Conservation (phyloP, 2,888 invertebrate genomes). For the Tipula lateralis region DNA sequence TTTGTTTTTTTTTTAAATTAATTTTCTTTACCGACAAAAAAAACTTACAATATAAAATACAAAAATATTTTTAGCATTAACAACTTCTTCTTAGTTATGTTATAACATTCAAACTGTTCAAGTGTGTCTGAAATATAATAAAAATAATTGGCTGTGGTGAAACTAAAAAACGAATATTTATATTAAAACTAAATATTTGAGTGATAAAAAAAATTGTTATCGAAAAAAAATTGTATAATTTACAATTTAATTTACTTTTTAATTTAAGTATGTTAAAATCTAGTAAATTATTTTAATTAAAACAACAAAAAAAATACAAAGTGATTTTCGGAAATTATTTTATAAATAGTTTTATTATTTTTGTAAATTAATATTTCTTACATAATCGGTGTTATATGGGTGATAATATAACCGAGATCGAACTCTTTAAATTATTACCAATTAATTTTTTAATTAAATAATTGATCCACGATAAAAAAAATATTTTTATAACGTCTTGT, state of each 20-base stretch:
- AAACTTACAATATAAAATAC: neutral
- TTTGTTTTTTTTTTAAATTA: conserved; percentile 3
- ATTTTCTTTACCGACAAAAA: neutral
- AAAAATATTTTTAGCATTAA: conserved; percentile 24
- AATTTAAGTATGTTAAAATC: neutral
- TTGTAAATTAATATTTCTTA: neutral
- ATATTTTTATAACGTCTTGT: neutral
- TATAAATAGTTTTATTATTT: neutral
- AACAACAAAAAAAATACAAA: too few relatives aligned
- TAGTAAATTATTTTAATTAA: neutral
- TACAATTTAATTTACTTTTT: neutral
- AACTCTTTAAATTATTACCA: neutral
- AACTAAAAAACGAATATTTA: neutral
- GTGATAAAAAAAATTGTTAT: conserved; percentile 3
- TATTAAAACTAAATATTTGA: neutral
- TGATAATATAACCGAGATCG: neutral
- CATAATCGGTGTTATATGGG: neutral
- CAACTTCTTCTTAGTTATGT: neutral
- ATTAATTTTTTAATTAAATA: conserved; percentile 11
- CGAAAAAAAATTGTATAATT: neutral
- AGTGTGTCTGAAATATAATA: neutral
- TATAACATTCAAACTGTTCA: neutral
- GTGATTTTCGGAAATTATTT: conserved; percentile 1
- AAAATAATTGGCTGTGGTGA: neutral
- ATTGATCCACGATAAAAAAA: neutral